phyloP scores from a whole-genome alignment of 2,797 vertebrate genomes.

The Mus minutoides region DNA sequence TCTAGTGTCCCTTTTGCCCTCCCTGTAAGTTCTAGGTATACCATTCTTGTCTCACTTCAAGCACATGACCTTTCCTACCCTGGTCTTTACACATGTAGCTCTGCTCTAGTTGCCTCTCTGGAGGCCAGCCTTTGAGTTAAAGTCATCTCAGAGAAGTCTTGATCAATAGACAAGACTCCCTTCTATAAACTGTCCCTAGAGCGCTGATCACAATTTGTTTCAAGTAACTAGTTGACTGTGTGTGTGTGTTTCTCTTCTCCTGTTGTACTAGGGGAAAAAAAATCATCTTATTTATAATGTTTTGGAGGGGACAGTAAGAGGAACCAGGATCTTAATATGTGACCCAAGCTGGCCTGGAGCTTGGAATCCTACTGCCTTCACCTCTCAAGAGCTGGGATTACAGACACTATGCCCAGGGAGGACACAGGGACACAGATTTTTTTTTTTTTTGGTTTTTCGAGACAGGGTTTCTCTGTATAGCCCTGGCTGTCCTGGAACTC shows the following conservation, averaged over 20 bases:
- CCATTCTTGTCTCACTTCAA: neutral
- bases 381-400: neutral
- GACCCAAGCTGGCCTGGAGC: neutral
- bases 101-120: neutral
- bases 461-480: no score
- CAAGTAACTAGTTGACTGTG: neutral
- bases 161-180: neutral
- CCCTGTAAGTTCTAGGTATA: neutral
- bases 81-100: constrained; percentile 25
- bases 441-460: no score
- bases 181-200: neutral
- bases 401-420: neutral
- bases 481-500: no score
- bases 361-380: neutral
- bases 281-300: neutral
- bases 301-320: neutral
- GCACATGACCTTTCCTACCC: neutral
- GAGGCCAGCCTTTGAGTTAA: constrained; percentile 39
- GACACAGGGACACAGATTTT: no score
- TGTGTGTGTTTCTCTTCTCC: neutral
- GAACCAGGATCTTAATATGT: neutral
- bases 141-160: constrained; percentile 41
- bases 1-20: neutral
- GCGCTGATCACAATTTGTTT: neutral
- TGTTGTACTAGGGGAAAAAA: neutral